Evolutionary conservation across 2,797 vertebrate species (phyloP).

Genomic region (Phrynocephalus forsythii): DNA sequence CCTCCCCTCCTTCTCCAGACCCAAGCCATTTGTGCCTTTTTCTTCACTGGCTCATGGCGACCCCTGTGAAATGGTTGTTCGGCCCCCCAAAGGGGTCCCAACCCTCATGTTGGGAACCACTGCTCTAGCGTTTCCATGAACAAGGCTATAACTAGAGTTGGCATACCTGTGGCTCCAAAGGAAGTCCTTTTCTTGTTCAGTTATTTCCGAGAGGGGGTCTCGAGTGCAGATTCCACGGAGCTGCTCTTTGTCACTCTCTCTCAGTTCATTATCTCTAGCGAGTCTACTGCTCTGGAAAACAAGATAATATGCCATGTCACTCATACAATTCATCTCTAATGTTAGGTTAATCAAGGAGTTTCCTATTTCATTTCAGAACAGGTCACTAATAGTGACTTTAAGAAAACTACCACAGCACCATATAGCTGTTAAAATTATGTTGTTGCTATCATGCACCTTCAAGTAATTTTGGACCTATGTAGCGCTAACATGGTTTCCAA

Average conservation of each 20-base stretch:
- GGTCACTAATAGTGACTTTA: background rate
- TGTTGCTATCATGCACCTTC: no score
- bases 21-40: no score
- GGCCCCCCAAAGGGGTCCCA: no score
- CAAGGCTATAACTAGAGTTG: background rate
- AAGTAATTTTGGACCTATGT: background rate
- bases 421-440: no score
- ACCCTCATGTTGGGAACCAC: no score
- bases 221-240: conserved; percentile 91
- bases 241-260: conserved; percentile 92
- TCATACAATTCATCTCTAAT: background rate
- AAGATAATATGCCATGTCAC: conserved; percentile 43
- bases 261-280: conserved; percentile 92
- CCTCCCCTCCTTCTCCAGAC: no score
- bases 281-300: conserved; percentile 89
- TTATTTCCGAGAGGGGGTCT: conserved; percentile 97
- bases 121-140: background rate
- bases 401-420: no score
- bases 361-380: background rate
- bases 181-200: conserved; percentile 98
- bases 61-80: no score
- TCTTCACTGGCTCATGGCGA: no score
- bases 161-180: conserved; percentile 94
- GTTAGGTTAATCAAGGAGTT: no score
- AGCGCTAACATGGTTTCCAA: no score